phyloP scores from a whole-genome alignment of 2,113 vertebrate genomes.

The Strix aluco region DNA sequence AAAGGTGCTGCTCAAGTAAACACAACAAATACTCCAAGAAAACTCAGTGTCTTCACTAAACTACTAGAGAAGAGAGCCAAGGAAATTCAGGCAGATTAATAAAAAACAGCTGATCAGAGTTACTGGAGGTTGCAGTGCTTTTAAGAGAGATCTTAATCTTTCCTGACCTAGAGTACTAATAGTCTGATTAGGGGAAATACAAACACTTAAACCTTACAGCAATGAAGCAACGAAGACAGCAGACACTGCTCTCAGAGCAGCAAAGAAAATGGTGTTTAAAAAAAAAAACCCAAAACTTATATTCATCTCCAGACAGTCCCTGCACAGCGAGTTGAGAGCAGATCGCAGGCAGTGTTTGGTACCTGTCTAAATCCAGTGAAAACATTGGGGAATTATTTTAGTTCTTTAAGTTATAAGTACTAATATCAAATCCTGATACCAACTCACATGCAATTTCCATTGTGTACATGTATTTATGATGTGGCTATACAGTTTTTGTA shows the following conservation, averaged over 20 bases:
- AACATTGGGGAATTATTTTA: background rate
- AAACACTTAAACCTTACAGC: background rate
- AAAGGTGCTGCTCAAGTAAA: constrained; percentile 23
- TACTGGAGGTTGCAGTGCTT: background rate
- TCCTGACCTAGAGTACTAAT: background rate
- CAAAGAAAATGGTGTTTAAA: background rate
- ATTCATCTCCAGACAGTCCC: background rate
- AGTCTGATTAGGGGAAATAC: background rate
- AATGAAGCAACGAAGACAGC: background rate
- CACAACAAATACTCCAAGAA: constrained; percentile 8
- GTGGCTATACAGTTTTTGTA: background rate
- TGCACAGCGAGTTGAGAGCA: background rate
- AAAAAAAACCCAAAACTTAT: background rate
- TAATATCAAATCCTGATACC: background rate
- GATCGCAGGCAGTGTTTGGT: background rate
- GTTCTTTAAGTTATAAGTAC: background rate
- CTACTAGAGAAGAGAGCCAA: background rate
- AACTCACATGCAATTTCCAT: background rate
- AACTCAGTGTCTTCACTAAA: background rate
- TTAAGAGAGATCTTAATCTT: background rate
- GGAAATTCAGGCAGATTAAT: background rate
- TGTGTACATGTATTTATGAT: background rate
- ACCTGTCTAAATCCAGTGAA: background rate
- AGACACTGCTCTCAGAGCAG: background rate
- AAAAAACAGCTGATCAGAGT: background rate